Evolutionary conservation across 1,140 invertebrate genomes (phyloP).

Genomic region (Drosophila azteca): DNA sequence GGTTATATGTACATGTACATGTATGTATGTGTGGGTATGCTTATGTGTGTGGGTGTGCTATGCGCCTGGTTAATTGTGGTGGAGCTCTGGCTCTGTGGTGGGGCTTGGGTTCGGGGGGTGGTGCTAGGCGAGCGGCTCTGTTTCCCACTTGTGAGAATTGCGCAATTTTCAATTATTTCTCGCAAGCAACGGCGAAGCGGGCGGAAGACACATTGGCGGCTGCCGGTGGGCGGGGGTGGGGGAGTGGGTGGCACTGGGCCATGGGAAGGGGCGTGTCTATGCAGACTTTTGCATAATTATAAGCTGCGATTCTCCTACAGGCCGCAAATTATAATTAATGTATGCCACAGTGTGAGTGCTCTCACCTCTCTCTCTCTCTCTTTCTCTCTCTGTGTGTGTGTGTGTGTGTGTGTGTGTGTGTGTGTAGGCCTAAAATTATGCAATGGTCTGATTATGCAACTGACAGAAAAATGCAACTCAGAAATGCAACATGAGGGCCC

Average conservation of each 20-base stretch:
- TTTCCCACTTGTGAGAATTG: conserved; percentile 80
- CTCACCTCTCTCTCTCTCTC: not conserved
- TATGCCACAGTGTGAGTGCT: conserved; percentile 21
- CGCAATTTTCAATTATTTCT: conserved; percentile 81
- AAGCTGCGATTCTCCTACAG: conserved; percentile 72
- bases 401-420: not conserved
- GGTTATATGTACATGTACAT: not conserved
- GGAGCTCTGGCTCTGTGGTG: conserved; percentile 11
- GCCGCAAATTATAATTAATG: conserved; percentile 72
- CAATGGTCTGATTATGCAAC: conserved; percentile 72
- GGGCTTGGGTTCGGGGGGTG: not conserved
- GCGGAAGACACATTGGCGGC: too few species aligned
- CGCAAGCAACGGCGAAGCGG: conserved; percentile 26
- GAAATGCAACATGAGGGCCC: conserved; percentile 1
- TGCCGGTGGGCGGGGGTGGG: too few species aligned
- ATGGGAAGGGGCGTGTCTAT: conserved; percentile 37
- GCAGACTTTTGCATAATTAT: conserved; percentile 70
- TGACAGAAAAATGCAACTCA: conserved; percentile 10
- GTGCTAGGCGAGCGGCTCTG: conserved; percentile 29
- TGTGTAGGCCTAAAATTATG: conserved; percentile 67
- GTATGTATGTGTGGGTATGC: conserved; percentile 9
- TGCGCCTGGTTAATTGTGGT: conserved; percentile 74
- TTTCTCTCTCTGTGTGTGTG: conserved; percentile 1
- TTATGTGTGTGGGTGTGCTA: conserved; percentile 46
- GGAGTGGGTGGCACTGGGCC: not conserved